Evolutionary conservation across 2,888 invertebrate genomes (phyloP).

Genomic region (Reticulitermes lucifugus): DNA sequence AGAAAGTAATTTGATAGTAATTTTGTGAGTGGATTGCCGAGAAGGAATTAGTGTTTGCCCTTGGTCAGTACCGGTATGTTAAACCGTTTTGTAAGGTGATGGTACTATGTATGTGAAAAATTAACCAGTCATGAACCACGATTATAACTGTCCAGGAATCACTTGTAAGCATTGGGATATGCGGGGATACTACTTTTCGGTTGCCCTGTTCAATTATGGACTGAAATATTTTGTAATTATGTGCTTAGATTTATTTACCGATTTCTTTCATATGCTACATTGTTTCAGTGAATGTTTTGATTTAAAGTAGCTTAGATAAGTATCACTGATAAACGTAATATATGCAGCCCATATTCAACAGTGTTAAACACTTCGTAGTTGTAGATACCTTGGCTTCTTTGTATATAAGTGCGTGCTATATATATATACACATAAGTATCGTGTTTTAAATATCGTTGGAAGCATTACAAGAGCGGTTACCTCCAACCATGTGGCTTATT

Average conservation of each 20-base stretch:
- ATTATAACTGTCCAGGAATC: not conserved
- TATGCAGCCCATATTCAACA: not conserved
- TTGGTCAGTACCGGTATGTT: too few species aligned
- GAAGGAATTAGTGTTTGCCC: not conserved
- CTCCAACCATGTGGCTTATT: conserved; percentile 34
- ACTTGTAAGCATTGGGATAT: not conserved
- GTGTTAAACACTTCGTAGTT: not conserved
- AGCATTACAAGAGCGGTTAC: not conserved
- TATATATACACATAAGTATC: not conserved
- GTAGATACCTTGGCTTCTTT: conserved; percentile 11
- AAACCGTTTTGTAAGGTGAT: too few species aligned
- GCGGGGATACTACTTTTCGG: conserved; percentile 11
- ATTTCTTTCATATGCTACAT: not conserved
- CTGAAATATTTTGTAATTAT: conserved; percentile 25
- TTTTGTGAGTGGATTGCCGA: not conserved
- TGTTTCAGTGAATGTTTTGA: conserved; percentile 1
- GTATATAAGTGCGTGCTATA: not conserved
- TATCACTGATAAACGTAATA: not conserved
- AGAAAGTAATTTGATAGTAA: not conserved
- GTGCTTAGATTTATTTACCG: not conserved
- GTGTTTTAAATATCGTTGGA: conserved; percentile 15
- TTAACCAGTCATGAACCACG: not conserved
- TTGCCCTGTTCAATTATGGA: not conserved
- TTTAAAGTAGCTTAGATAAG: not conserved
- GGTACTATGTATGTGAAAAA: not conserved